Evolutionary conservation across 2,797 vertebrate genomes (phyloP), one percentile per base, ranked within the genome.

Genomic region (Danionella dracula): DNA sequence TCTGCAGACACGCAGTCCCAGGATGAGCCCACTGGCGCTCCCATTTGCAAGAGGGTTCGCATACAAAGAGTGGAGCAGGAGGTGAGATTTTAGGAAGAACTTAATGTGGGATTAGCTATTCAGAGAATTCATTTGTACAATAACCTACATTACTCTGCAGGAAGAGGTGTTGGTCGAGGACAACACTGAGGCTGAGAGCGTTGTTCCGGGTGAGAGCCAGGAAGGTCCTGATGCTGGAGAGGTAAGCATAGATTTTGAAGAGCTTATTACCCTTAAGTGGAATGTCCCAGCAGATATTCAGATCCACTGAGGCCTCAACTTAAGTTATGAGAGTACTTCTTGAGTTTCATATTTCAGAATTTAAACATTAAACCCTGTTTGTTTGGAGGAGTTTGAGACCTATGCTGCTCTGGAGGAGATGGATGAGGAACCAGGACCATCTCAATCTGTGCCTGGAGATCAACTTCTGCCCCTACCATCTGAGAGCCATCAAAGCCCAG

Each of bases 101-200:
- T n/a, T n/a, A n/a, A n/a, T n/a, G n/a, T n/a, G n/a, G n/a, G n/a
- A n/a, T n/a, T n/a, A n/a, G n/a, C n/a, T n/a, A n/a, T n/a, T n/a
- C n/a, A n/a, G n/a, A n/a, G n/a, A n/a, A n/a, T n/a, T n/a, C n/a
- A n/a, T n/a, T n/a, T n/a, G n/a, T 12, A 16, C 23, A 16, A 56
- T 5, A 29, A 16, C 32, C 8, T 59, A 2, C 10, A n/a, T 5
- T 7, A 1, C 8, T 12, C 11, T 66, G 10, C 76, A 99, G 97
- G 95, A 98, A 82, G 96, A 97, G 79, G 83, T 93, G 65, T 81
- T 91, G 76, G 85, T 84, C 37, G 94, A 98, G 74, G 93, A 95
- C 73, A 93, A 90, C 58, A 88, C 89, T 38, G 94, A 96, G 64
- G 90, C 92, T 13, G 96, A 96, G 45, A 86, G 89, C 2, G 92